These are phyloP conservation scores for Mobula birostris DNA, from an alignment of 2,113 vertebrate species.

Conservation along the genomic window DNA sequence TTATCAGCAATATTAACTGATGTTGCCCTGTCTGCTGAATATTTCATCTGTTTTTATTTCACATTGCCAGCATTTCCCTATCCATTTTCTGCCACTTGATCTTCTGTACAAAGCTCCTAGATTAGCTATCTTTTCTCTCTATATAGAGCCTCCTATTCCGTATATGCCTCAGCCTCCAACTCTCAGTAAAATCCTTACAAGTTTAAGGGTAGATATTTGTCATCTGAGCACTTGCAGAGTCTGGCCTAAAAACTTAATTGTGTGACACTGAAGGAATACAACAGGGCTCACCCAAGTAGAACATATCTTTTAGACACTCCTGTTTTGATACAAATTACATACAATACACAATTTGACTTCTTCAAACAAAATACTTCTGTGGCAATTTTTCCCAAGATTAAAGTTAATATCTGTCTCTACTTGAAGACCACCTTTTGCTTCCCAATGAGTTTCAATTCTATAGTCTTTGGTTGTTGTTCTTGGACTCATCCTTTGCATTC, in stretches of 20 bases:
- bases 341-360: background rate
- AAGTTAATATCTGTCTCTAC: background rate
- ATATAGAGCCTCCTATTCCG: background rate
- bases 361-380: background rate
- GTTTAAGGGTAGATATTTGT: background rate
- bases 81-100: background rate
- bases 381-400: background rate
- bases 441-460: background rate
- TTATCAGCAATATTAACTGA: no score
- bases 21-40: no score
- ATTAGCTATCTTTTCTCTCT: background rate
- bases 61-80: no score
- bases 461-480: background rate
- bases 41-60: no score
- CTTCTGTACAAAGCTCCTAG: background rate
- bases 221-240: no score
- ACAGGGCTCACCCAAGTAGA: no score
- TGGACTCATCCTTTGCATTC: constrained; percentile 12
- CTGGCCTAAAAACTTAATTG: no score
- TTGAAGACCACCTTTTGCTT: background rate
- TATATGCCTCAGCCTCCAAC: no score
- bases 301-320: background rate
- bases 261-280: no score
- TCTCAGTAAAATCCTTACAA: background rate
- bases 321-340: background rate